These are phyloP conservation scores for Callocephalon fimbriatum DNA, from an alignment of 2,113 vertebrate species.

Conservation along the genomic window DNA sequence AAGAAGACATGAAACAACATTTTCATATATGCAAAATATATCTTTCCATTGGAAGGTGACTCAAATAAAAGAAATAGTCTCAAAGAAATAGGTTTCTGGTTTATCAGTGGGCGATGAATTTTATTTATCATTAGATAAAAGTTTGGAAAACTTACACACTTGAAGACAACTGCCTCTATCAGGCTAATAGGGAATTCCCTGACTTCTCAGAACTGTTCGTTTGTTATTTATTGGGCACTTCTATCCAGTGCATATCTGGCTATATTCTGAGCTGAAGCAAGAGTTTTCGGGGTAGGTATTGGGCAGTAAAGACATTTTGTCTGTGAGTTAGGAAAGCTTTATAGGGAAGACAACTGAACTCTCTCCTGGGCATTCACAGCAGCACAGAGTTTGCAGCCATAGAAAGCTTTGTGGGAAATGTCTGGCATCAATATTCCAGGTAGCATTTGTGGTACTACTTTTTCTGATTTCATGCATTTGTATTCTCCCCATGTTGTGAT, in stretches of 20 bases:
- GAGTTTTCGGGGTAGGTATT: not conserved
- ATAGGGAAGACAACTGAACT: not conserved
- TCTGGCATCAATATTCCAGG: not conserved
- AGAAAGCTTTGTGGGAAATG: not conserved
- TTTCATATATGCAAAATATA: not conserved
- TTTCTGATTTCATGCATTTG: not conserved
- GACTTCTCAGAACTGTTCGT: not conserved
- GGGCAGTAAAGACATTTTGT: not conserved
- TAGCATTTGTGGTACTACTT: not conserved
- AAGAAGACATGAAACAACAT: not conserved
- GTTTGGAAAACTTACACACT: not conserved
- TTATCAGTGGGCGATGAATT: not conserved
- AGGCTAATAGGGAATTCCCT: not conserved
- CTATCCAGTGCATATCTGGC: not conserved
- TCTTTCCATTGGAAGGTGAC: not conserved
- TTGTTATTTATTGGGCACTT: not conserved
- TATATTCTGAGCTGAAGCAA: not conserved
- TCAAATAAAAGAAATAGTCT: not conserved
- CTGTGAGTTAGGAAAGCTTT: not conserved
- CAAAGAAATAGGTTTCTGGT: not conserved
- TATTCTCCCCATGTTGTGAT: not conserved
- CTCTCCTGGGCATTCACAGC: not conserved
- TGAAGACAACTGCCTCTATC: not conserved
- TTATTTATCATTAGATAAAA: not conserved
- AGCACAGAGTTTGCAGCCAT: not conserved